These are phyloP conservation scores for Dusona sp. DNA, from an alignment of 2,888 invertebrate species.

Conservation along the genomic window DNA sequence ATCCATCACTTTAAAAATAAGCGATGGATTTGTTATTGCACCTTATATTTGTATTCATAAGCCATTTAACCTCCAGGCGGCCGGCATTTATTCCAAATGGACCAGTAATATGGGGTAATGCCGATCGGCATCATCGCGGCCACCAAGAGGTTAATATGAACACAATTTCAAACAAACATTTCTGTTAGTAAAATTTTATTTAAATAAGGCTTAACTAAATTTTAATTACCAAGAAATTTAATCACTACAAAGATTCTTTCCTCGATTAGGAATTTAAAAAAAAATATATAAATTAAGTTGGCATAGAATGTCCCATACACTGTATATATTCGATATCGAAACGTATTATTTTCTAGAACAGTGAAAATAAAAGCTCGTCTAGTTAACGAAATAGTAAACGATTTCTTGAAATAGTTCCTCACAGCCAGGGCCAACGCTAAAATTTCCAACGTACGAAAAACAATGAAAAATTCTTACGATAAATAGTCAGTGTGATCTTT, in stretches of 20 bases:
- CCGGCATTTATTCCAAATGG: too few relatives aligned
- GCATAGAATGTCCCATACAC: neutral
- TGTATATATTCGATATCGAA: neutral
- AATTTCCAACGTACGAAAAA: constrained; percentile 8
- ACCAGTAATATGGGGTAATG: too few relatives aligned
- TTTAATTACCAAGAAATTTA: neutral
- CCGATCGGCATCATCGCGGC: too few relatives aligned
- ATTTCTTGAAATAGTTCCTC: constrained; percentile 65
- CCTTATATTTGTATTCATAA: too few relatives aligned
- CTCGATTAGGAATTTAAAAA: neutral
- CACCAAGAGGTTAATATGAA: too few relatives aligned
- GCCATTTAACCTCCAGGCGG: too few relatives aligned
- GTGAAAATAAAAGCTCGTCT: constrained; percentile 40
- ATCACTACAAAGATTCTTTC: neutral
- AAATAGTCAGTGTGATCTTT: constrained; percentile 48
- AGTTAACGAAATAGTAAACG: constrained; percentile 50
- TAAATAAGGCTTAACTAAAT: too few relatives aligned
- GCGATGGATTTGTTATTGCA: too few relatives aligned
- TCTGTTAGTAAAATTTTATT: neutral
- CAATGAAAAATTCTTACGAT: constrained; percentile 55
- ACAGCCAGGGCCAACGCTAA: constrained; percentile 43
- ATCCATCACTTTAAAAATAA: too few relatives aligned
- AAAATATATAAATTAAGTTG: neutral
- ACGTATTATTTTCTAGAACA: constrained; percentile 36
- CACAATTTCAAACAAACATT: neutral